Base-by-base conservation (phyloP, 2,888 invertebrate genomes). In the Drosophila melanosoma region DNA sequence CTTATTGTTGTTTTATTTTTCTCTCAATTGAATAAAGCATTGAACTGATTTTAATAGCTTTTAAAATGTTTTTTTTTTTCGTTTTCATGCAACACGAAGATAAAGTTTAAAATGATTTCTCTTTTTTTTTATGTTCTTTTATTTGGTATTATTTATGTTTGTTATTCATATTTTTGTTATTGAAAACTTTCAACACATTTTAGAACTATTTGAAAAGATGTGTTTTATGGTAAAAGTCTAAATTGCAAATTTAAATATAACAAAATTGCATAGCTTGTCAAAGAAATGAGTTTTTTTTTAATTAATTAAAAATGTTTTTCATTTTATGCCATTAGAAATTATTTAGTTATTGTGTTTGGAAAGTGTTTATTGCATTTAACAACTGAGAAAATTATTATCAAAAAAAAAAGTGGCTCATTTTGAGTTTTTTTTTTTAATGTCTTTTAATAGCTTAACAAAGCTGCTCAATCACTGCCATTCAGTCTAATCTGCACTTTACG, bases 1-100 rank as follows among this genome's bases (percentile, higher is more conserved):
- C n/a, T n/a, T 23, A 23, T 23, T 23, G 23, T 6, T 32, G 49
- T 8, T 35, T n/a, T n/a, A n/a, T 38, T 17, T 61, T 15, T 20
- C 36, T 12, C 20, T 66, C 56, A 73, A 79, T 87, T 72, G 82
- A 74, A 70, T 78, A 60, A 75, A 51, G 65, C 68, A 68, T 82
- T 82, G 72, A 82, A 73, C 63, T 76, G 71, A 45, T 74, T 83
- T 86, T 83, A 76, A 76, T 83, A 61, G 60, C 45, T 68, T 38
- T 60, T 62, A 73, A 76, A 74, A 86, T 45, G 3, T 1, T 61
- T 64, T 81, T 73, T 11, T 32, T 49, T 54, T 5, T n/a, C n/a
- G n/a, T n/a, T n/a, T 29, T 6, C 29, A 29, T 6, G 29, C 29
- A 29, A 29, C 29, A 29, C 6, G 2, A 29, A 64, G 57, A 48